Evolutionary conservation across 1,140 invertebrate genomes (phyloP), one percentile per base, ranked within the genome.

Genomic region (Pteromalus puparum): DNA sequence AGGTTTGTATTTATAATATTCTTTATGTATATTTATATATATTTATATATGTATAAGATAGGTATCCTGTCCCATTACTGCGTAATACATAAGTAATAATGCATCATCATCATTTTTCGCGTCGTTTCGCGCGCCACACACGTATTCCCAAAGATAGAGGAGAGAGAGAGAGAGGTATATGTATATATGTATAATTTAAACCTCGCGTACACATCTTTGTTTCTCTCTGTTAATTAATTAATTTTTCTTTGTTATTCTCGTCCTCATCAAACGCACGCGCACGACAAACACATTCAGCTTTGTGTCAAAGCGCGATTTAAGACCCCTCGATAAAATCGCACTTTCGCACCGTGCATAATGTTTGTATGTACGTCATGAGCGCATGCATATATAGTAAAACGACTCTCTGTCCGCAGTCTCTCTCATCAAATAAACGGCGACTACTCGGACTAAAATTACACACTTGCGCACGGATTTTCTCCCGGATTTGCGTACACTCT

Each of bases 71-170:
- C 53, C 76, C 81, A 87, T 90, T 90, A 90, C 86, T 88, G 87
- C 88, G 77, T 88, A 90, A 87, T 90, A 89, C 90, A 90, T 91
- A 89, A 87, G 86, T 90, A 89, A 88, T 90, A 88, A 91, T 90
- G 89, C 85, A 90, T 88, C 80, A 65, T 88, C 82, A 65, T 65
- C 61, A n/a, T n/a, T n/a, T 10, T 86, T 89, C 85, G 86, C 84
- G 84, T 85, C 82, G 48, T 28, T n/a, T 28, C 67, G 67, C 18
- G 21, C 18, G 6, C 82, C 86, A 82, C 76, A 84, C 72, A 77
- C 26, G 12, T 70, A 68, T 75, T 53, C 2, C 26, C 74, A 61
- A 68, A 82, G 53, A n/a, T 79, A 15, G 13, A 18, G 48, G 18
- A 15, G 48, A 53, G 18, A 53, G 48, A 53, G 48, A n/a, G 13